Conservation (phyloP, 2,113 vertebrate genomes). For the Apteryx mantelli region DNA sequence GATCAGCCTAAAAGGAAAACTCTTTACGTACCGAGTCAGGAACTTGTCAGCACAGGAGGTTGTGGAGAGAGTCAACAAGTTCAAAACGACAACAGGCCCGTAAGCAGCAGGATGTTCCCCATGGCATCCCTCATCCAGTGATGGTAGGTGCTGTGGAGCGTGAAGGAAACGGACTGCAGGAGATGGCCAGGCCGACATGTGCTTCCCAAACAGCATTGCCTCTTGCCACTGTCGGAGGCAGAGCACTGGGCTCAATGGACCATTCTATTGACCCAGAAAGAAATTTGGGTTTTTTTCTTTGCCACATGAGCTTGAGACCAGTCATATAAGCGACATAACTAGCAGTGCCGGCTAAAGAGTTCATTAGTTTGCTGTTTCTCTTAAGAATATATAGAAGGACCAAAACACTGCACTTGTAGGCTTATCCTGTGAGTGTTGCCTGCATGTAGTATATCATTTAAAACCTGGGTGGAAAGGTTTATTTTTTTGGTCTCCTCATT, state of each 20-base stretch:
- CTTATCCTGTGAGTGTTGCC: neutral
- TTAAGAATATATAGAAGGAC: neutral
- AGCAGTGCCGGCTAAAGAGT: too few relatives aligned
- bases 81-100: neutral
- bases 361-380: neutral
- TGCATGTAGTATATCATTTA: too few relatives aligned
- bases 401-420: neutral
- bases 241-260: neutral
- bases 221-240: neutral
- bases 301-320: neutral
- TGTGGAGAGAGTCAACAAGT: too few relatives aligned
- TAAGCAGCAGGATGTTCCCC: neutral
- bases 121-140: too few relatives aligned
- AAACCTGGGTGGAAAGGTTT: neutral
- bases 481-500: neutral
- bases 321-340: neutral
- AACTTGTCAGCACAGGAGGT: neutral
- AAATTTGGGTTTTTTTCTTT: neutral
- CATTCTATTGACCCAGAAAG: neutral
- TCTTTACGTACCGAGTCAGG: too few relatives aligned
- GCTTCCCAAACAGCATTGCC: neutral
- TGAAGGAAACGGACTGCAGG: too few relatives aligned
- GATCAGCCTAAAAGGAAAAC: neutral
- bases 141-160: too few relatives aligned
- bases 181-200: neutral